A percentile compares a stretch with the other conserved stretches of the same genome.
phyloP scores from a whole-genome alignment of 1,140 invertebrate species.

The Ips nitidus region DNA sequence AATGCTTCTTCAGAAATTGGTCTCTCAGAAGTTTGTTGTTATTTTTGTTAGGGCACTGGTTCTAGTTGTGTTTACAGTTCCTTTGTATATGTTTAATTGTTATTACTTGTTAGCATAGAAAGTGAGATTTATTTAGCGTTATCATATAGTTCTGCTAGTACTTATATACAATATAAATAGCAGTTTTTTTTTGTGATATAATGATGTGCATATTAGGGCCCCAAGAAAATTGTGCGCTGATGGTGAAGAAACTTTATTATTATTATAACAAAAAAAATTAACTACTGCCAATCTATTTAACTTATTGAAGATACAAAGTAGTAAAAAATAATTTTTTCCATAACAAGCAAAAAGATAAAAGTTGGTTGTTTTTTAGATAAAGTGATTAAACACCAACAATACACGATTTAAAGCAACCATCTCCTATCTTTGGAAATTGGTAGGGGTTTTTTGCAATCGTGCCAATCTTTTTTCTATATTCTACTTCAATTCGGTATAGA shows the following conservation, averaged over 20 bases:
- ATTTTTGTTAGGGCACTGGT: neutral
- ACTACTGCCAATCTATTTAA: conserved; percentile 38
- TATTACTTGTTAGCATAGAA: neutral
- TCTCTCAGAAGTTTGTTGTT: conserved; percentile 7
- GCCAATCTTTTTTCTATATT: conserved; percentile 9
- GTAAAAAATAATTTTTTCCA: neutral
- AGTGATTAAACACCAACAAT: too few relatives aligned
- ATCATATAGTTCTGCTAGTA: too few relatives aligned
- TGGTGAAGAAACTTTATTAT: too few relatives aligned
- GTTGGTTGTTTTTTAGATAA: too few relatives aligned
- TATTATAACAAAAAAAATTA: conserved; percentile 23
- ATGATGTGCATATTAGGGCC: too few relatives aligned
- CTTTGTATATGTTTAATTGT: neutral
- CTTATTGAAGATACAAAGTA: neutral
- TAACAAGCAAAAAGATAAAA: neutral
- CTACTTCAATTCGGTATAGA: too few relatives aligned
- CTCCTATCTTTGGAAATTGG: neutral
- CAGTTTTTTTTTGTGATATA: too few relatives aligned
- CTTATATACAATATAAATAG: too few relatives aligned
- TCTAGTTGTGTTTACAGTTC: neutral
- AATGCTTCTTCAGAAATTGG: conserved; percentile 1
- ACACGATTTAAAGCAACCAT: too few relatives aligned
- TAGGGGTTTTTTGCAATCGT: conserved; percentile 35
- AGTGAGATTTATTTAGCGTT: too few relatives aligned
- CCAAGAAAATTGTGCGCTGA: too few relatives aligned